Percentiles rank a stretch among this genome's conserved stretches.
Conservation (phyloP, 2,113 vertebrate genomes). For the Megatriorchis doriae region DNA sequence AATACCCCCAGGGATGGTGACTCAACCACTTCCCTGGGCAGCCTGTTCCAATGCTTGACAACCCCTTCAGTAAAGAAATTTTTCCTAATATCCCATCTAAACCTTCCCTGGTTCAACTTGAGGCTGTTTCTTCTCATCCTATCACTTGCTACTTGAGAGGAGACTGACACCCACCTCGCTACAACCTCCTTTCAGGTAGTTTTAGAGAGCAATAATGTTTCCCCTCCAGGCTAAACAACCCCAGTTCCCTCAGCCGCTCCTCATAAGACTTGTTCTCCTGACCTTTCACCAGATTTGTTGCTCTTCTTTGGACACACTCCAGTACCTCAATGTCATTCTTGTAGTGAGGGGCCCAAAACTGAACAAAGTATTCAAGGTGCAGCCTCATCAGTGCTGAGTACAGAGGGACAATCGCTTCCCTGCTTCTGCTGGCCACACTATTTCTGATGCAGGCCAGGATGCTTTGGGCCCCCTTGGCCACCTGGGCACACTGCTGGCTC, state of each 20-base stretch:
- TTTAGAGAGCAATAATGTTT: rapidly evolving
- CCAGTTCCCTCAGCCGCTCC: neutral
- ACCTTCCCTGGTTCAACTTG: neutral
- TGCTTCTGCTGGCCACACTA: neutral
- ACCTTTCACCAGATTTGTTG: neutral
- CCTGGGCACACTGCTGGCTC: neutral
- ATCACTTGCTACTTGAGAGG: neutral
- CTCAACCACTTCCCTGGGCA: neutral
- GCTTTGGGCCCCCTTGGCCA: neutral
- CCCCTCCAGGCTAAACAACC: neutral
- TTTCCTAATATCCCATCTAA: neutral
- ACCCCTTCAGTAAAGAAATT: neutral
- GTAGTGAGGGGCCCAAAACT: neutral
- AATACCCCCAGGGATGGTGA: neutral
- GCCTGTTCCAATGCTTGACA: neutral
- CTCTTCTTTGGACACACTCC: neutral
- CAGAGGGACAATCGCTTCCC: too few species aligned
- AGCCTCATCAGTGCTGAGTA: neutral
- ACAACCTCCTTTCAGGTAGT: neutral
- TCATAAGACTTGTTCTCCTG: neutral
- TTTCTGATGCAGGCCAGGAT: neutral
- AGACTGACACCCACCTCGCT: rapidly evolving
- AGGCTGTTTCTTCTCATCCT: neutral
- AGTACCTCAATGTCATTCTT: neutral
- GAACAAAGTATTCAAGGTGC: neutral